These are phyloP conservation scores for Agonopterix heracliana DNA, from an alignment of 2,888 invertebrate genomes.

Conservation along the genomic window DNA sequence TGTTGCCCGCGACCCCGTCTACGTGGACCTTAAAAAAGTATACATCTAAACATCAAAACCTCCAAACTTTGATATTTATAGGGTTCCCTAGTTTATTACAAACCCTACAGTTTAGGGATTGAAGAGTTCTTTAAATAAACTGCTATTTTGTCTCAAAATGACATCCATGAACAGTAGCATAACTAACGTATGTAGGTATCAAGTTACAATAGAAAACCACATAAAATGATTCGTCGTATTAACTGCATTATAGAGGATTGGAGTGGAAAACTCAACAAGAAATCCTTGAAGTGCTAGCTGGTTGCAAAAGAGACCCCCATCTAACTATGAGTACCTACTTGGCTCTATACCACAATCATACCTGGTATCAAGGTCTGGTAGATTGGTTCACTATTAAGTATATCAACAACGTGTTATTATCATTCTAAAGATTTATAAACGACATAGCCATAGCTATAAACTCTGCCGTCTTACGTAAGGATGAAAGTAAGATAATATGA, in stretches of 20 bases:
- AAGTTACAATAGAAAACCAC: no score
- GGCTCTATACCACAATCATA: constrained; percentile 6
- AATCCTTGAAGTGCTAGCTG: constrained; percentile 22
- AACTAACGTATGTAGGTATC: no score
- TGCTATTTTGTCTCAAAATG: no score
- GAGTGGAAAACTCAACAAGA: constrained; percentile 10
- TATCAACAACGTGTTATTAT: neutral
- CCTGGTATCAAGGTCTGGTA: constrained; percentile 7
- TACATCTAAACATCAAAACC: no score
- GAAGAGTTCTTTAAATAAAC: no score
- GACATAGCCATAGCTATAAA: neutral
- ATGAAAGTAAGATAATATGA: neutral
- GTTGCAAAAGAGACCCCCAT: constrained; percentile 22
- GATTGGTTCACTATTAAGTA: neutral
- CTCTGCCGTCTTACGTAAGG: neutral
- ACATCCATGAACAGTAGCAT: no score
- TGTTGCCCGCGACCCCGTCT: no score
- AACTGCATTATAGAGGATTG: neutral
- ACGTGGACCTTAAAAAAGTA: no score
- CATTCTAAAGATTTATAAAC: neutral
- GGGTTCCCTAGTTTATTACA: no score
- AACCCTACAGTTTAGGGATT: no score
- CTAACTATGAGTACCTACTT: constrained; percentile 1
- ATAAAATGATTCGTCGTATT: no score
- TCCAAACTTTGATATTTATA: no score